Base-by-base conservation (phyloP, 2,888 invertebrate genomes). In the Drosophila siamana region DNA sequence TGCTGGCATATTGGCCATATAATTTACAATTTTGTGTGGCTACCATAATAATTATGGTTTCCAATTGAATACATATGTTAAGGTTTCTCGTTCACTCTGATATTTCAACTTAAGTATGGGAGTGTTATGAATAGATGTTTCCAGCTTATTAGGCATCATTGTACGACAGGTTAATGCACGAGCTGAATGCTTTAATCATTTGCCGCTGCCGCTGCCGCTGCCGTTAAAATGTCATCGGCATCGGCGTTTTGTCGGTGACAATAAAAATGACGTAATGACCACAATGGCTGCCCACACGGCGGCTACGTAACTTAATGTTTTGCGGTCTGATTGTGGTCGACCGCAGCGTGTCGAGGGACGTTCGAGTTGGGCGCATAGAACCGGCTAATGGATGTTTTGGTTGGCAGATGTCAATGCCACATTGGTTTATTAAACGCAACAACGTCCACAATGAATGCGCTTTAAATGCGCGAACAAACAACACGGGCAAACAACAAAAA, bases 241-340 rank as follows among this genome's bases (percentile, higher is more conserved):
- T 28, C n/a, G n/a, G 36, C 55, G 36, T 44, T 46, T 46, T 19
- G 28, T 50, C 81, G 63, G 55, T 66, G 57, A 55, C 56, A 65
- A 78, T 68, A 85, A 85, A 78, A 85, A 69, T 80, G 60, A 67
- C 69, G 47, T 66, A 73, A 76, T 81, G 61, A 79, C 90, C 85
- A 68, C 86, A 90, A 80, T 67, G 62, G 67, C 77, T 65, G 78
- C 50, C 88, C 90, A 73, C 72, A 86, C 52, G 52, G 50, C 54
- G 56, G 59, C 79, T 75, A 77, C 90, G 78, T 74, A 83, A 87
- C 91, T 90, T 89, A 87, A 89, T 89, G 90, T 74, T 68, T 67
- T 90, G 89, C 54, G 88, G 89, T 78, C 59, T 72, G 76, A 79
- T 83, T 85, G 79, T 47, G 89, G 88, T 73, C 56, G 46, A 61